Evolutionary conservation across 2,888 invertebrate genomes (phyloP).

Genomic region (Zele albiditarsus): DNA sequence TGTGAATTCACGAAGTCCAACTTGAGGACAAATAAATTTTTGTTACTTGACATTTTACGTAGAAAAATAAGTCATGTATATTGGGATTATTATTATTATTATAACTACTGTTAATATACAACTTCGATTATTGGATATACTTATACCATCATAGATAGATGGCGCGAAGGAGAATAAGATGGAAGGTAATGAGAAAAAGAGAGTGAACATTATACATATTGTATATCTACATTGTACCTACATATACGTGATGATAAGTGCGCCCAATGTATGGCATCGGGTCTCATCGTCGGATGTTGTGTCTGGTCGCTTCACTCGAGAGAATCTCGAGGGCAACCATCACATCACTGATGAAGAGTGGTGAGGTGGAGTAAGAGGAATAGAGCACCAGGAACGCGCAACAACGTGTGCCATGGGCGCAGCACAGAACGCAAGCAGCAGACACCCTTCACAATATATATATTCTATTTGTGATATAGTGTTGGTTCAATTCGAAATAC

Average conservation of each 20-base stretch:
- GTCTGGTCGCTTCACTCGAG: conserved; percentile 51
- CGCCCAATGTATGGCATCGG: conserved; percentile 46
- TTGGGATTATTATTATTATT: too few relatives aligned
- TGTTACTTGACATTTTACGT: too few relatives aligned
- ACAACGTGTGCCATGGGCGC: conserved; percentile 63
- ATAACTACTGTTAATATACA: too few relatives aligned
- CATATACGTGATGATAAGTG: conserved; percentile 45
- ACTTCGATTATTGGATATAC: too few relatives aligned
- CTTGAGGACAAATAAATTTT: too few relatives aligned
- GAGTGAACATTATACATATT: conserved; percentile 9
- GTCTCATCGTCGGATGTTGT: conserved; percentile 54
- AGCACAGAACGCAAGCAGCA: conserved; percentile 26
- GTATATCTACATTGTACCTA: neutral
- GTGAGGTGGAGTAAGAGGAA: neutral
- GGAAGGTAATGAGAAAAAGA: conserved; percentile 17
- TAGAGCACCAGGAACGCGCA: neutral
- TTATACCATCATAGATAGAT: neutral
- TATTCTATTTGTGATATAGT: neutral
- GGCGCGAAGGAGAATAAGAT: neutral
- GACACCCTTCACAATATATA: conserved; percentile 60
- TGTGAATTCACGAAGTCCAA: too few relatives aligned
- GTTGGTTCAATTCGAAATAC: conserved; percentile 1
- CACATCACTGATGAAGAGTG: conserved; percentile 21
- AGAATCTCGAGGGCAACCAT: conserved; percentile 49
- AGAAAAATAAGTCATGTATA: too few relatives aligned